A percentile compares a stretch with the other conserved stretches of the same genome.
Conservation (phyloP, 2,113 vertebrate genomes). For the Pangasianodon gigas region DNA sequence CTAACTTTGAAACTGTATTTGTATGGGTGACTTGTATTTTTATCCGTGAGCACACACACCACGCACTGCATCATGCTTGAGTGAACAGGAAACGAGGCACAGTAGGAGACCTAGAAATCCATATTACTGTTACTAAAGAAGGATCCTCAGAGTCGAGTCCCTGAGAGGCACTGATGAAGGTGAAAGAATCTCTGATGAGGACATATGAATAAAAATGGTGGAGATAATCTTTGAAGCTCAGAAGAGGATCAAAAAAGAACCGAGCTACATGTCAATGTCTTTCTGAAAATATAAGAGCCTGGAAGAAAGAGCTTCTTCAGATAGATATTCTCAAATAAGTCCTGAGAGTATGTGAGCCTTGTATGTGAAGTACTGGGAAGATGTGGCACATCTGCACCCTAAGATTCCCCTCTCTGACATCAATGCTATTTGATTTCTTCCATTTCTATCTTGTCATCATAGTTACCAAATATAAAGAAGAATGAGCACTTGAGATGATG, state of each 20-base stretch:
- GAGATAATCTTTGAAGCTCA: conserved; percentile 10
- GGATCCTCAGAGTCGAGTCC: background rate
- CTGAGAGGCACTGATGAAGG: conserved; percentile 11
- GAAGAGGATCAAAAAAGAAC: conserved; percentile 3
- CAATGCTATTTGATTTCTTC: background rate
- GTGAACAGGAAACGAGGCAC: conserved; percentile 25
- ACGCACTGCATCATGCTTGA: conserved; percentile 28
- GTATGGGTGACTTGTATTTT: conserved; percentile 14
- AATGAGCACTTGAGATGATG: background rate
- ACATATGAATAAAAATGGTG: background rate
- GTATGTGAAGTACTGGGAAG: background rate
- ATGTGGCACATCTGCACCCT: background rate
- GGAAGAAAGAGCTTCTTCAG: background rate
- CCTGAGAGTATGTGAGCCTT: background rate
- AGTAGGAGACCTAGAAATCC: conserved; percentile 31
- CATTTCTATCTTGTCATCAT: background rate
- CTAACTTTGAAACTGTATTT: conserved; percentile 27
- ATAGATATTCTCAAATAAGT: background rate
- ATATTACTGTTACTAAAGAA: conserved; percentile 35
- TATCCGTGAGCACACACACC: conserved; percentile 3
- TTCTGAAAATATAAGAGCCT: background rate
- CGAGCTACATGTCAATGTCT: background rate
- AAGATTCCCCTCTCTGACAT: background rate
- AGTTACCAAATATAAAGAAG: background rate
- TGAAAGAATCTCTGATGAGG: conserved; percentile 8